These are phyloP conservation scores for Euplexia lucipara DNA, from an alignment of 2,888 invertebrate genomes.

Conservation along the genomic window DNA sequence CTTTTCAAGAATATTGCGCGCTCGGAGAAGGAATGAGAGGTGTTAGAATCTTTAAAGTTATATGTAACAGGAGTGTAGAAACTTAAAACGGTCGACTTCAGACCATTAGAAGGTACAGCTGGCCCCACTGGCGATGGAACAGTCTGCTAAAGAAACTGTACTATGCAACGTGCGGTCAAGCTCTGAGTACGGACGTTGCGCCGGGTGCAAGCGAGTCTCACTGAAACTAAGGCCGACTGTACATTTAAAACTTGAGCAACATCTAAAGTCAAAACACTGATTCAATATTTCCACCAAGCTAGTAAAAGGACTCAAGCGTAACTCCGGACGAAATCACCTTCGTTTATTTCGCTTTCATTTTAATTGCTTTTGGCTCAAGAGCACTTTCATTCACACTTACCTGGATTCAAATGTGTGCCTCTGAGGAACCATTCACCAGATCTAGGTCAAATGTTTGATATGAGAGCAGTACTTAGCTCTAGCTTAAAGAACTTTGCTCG, in stretches of 20 bases:
- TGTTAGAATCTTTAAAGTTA: too few relatives aligned
- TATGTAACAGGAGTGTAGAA: too few relatives aligned
- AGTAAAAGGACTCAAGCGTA: conserved; percentile 4
- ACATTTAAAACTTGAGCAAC: neutral
- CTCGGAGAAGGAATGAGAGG: too few relatives aligned
- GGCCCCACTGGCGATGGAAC: too few relatives aligned
- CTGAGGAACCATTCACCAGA: conserved; percentile 15
- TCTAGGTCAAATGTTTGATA: conserved; percentile 40
- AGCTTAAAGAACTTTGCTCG: conserved; percentile 27
- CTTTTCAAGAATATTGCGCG: too few relatives aligned
- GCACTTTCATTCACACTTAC: conserved; percentile 19
- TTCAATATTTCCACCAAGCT: conserved; percentile 15
- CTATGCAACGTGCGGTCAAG: too few relatives aligned
- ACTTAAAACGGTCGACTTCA: too few relatives aligned
- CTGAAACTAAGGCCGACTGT: too few relatives aligned
- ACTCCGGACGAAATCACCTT: neutral
- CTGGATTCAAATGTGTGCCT: conserved; percentile 19
- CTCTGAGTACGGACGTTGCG: too few relatives aligned
- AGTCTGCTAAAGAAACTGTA: too few relatives aligned
- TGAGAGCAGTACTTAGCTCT: conserved; percentile 25
- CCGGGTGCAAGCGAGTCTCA: too few relatives aligned
- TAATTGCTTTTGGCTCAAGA: conserved; percentile 42
- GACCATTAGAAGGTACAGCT: too few relatives aligned
- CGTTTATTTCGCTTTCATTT: conserved; percentile 18
- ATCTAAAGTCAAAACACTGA: neutral